A percentile compares a stretch with the other conserved stretches of the same genome.
Conservation (phyloP, 2,888 invertebrate species). For the Balanococcus diminutus region DNA sequence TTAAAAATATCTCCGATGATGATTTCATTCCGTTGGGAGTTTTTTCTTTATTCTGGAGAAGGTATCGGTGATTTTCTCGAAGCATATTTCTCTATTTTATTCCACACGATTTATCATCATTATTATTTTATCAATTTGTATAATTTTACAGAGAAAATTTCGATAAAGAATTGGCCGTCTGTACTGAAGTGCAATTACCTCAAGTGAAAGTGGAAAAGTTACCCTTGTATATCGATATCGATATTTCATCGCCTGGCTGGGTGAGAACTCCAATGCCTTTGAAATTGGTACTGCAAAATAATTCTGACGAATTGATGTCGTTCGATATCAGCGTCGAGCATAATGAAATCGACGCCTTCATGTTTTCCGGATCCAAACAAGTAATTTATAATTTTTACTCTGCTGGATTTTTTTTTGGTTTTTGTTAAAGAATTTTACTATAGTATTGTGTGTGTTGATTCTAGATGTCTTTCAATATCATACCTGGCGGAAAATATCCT, state of each 20-base stretch:
- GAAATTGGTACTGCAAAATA: constrained; percentile 74
- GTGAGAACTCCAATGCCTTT: constrained; percentile 70
- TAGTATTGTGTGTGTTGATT: constrained; percentile 50
- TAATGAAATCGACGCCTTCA: constrained; percentile 78
- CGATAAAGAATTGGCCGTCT: background rate
- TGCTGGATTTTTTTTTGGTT: background rate
- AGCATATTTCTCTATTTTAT: no score
- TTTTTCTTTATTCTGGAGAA: constrained; percentile 49
- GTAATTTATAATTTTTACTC: constrained; percentile 61
- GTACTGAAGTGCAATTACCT: constrained; percentile 69
- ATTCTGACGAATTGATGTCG: constrained; percentile 73
- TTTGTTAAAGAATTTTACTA: background rate
- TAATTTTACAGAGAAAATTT: constrained; percentile 40
- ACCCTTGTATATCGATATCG: constrained; percentile 59
- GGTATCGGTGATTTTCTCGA: no score
- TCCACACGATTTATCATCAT: background rate
- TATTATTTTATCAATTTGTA: background rate
- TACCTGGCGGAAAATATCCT: constrained; percentile 69
- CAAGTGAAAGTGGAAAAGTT: constrained; percentile 64
- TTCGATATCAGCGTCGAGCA: constrained; percentile 78
- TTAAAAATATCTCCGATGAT: constrained; percentile 8
- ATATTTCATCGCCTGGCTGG: constrained; percentile 74
- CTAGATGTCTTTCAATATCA: constrained; percentile 62
- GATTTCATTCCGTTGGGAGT: constrained; percentile 32
- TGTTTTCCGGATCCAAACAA: constrained; percentile 94